Evolutionary conservation across 1,140 invertebrate species (phyloP).

Genomic region (Sitobion miscanthi): DNA sequence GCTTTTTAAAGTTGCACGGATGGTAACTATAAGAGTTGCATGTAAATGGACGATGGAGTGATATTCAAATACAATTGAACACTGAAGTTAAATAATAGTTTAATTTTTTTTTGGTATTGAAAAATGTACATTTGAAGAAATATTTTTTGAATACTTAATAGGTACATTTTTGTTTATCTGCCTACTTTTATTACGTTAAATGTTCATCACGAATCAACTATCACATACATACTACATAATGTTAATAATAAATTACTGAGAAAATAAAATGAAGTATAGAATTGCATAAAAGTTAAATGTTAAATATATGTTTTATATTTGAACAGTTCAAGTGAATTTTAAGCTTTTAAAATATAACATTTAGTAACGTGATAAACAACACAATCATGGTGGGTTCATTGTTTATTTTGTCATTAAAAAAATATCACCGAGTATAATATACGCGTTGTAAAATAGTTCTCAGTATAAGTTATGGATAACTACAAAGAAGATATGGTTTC

Average conservation of each 20-base stretch:
- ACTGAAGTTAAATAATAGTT: not conserved
- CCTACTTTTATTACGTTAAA: not conserved
- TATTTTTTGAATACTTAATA: not conserved
- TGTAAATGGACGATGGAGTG: not conserved
- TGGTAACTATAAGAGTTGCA: not conserved
- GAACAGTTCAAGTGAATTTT: not conserved
- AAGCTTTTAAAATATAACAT: not conserved
- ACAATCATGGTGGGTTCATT: not conserved
- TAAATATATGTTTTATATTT: not conserved
- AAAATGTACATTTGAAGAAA: not conserved
- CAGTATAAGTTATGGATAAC: not conserved
- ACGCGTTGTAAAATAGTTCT: not conserved
- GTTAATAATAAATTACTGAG: not conserved
- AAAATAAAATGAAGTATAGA: not conserved
- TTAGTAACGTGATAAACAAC: not conserved
- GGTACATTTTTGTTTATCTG: not conserved
- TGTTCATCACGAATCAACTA: not conserved
- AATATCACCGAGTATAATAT: not conserved
- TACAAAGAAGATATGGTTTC: not conserved
- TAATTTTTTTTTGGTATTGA: not conserved
- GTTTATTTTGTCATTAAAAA: not conserved
- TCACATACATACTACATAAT: not conserved
- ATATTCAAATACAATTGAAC: not conserved
- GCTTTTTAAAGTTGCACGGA: not conserved
- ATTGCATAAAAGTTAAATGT: not conserved